These are phyloP conservation scores for Anarsia innoxiella DNA, from an alignment of 2,888 invertebrate species.

Conservation along the genomic window DNA sequence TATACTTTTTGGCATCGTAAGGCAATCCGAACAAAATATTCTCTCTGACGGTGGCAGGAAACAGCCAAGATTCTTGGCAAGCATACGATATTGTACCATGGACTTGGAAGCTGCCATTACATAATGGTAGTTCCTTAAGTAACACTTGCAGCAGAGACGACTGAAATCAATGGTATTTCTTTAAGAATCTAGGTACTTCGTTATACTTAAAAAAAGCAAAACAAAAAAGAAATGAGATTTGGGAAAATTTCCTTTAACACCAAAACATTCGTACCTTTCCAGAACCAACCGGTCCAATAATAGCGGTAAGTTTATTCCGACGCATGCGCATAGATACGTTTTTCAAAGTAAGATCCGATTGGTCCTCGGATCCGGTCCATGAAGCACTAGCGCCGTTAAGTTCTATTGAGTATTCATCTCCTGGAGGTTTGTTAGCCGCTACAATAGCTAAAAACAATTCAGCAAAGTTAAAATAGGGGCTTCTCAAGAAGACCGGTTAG, in stretches of 20 bases:
- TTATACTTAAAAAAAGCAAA: no score
- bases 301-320: constrained; percentile 80
- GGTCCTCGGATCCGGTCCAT: constrained; percentile 45
- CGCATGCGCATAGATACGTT: constrained; percentile 74
- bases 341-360: constrained; percentile 62
- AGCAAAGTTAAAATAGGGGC: no score
- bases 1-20: constrained; percentile 78
- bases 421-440: no score
- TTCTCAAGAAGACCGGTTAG: no score
- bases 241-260: no score
- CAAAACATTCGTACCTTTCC: constrained; percentile 83
- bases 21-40: constrained; percentile 88
- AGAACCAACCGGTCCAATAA: constrained; percentile 92
- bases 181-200: no score
- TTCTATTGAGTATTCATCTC: constrained; percentile 41
- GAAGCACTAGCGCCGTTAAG: constrained; percentile 45
- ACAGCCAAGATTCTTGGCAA: constrained; percentile 90
- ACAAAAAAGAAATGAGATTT: no score
- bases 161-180: no score
- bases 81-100: constrained; percentile 83
- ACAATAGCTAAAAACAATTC: no score
- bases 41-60: constrained; percentile 83
- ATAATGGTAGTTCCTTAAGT: constrained; percentile 79
- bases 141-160: constrained; percentile 79
- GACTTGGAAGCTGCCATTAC: constrained; percentile 74